These are phyloP conservation scores for Diprion similis DNA, from an alignment of 1,140 invertebrate species.

Conservation along the genomic window DNA sequence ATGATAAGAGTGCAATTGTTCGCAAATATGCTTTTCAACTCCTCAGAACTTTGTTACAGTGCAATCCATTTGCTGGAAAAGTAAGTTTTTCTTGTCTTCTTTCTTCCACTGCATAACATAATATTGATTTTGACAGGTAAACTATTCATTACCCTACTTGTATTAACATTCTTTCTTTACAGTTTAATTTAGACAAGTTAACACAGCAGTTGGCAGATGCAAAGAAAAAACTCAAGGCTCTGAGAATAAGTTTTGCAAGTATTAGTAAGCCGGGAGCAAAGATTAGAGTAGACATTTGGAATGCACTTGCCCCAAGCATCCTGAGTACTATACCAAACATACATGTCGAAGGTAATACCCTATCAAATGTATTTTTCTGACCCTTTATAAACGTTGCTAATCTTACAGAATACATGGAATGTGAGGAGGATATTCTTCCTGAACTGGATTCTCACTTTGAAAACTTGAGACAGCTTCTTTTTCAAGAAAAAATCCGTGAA, in stretches of 20 bases:
- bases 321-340: slow-evolving; percentile 53
- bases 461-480: slow-evolving; percentile 51
- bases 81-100: slow-evolving; percentile 57
- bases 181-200: slow-evolving; percentile 67
- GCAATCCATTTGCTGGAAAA: slow-evolving; percentile 77
- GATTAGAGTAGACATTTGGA: slow-evolving; percentile 58
- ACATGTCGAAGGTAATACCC: slow-evolving; percentile 39
- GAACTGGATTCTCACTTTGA: slow-evolving; percentile 47
- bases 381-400: background rate
- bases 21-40: slow-evolving; percentile 81
- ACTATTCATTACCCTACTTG: slow-evolving; percentile 9
- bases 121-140: slow-evolving; percentile 11
- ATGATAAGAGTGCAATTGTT: slow-evolving; percentile 80
- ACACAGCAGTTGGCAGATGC: slow-evolving; percentile 65
- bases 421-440: slow-evolving; percentile 41
- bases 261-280: slow-evolving; percentile 50
- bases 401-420: slow-evolving; percentile 23
- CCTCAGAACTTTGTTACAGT: slow-evolving; percentile 76
- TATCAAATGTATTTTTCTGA: background rate
- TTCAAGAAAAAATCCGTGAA: slow-evolving; percentile 45
- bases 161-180: slow-evolving; percentile 24
- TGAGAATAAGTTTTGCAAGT: slow-evolving; percentile 63
- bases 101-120: background rate
- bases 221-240: slow-evolving; percentile 64
- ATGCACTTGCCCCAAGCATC: slow-evolving; percentile 51